Percentiles rank a stretch among this genome's conserved stretches.
Evolutionary conservation across 1,140 invertebrate species (phyloP).

Genomic region (Aphaenogaster floridana): DNA sequence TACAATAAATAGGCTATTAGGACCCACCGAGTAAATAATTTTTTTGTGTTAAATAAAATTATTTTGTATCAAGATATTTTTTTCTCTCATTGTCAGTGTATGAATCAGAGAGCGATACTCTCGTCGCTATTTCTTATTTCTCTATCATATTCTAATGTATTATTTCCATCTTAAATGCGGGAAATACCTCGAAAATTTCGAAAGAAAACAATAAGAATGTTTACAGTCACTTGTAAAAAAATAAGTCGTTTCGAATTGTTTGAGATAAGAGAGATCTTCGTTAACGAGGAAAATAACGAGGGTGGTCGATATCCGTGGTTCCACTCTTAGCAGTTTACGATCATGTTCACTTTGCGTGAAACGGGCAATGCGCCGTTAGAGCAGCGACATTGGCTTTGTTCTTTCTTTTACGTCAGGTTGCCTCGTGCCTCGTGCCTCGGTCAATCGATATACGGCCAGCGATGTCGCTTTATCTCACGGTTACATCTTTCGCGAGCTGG

Average conservation of each 20-base stretch:
- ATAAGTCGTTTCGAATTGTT: not conserved
- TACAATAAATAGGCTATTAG: no score
- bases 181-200: not conserved
- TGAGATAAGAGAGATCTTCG: not conserved
- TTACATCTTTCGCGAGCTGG: not conserved
- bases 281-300: conserved; percentile 2
- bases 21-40: no score
- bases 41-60: no score
- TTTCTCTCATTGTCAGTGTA: no score
- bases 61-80: no score
- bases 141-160: no score
- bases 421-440: conserved; percentile 2
- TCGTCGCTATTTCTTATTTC: no score
- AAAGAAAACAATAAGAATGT: not conserved
- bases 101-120: not conserved
- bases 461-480: conserved; percentile 28
- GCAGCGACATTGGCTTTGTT: conserved; percentile 57
- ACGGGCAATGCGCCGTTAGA: conserved; percentile 34
- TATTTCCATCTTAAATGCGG: not conserved
- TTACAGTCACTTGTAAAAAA: not conserved
- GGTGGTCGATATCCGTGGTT: not conserved
- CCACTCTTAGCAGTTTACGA: not conserved
- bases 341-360: conserved; percentile 37
- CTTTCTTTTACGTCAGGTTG: conserved; percentile 36
- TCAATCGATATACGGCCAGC: conserved; percentile 47